phyloP scores from a whole-genome alignment of 2,888 invertebrate species.

The Idaea straminata region DNA sequence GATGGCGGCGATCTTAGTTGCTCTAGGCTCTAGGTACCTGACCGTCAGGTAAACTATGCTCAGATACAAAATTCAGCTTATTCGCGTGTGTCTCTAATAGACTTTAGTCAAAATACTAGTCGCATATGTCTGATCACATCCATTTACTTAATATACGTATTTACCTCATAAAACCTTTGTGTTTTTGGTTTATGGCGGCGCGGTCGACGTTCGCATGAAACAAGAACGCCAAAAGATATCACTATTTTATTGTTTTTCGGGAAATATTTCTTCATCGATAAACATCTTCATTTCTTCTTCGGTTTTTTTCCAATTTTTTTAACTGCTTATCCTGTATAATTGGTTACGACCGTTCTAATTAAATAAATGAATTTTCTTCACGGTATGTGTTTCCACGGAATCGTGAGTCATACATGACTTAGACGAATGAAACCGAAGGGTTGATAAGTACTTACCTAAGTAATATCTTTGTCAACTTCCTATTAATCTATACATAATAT shows the following conservation, averaged over 20 bases:
- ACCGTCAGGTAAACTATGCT: not conserved
- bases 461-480: too few relatives aligned
- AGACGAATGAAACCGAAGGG: too few relatives aligned
- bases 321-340: too few relatives aligned
- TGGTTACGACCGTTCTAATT: too few relatives aligned
- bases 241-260: constrained; percentile 4
- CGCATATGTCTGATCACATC: constrained; percentile 58
- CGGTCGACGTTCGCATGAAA: constrained; percentile 47
- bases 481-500: too few relatives aligned
- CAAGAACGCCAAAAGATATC: constrained; percentile 8
- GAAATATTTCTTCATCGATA: constrained; percentile 38
- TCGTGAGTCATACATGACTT: constrained; percentile 5
- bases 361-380: too few relatives aligned
- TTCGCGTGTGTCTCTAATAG: constrained; percentile 37
- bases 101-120: constrained; percentile 52
- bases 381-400: constrained; percentile 23
- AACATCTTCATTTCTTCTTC: constrained; percentile 26
- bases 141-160: constrained; percentile 62
- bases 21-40: constrained; percentile 22
- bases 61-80: not conserved
- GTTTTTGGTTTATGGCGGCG: constrained; percentile 63
- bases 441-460: too few relatives aligned
- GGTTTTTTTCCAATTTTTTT: too few relatives aligned
- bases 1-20: not conserved
- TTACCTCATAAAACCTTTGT: constrained; percentile 69